These are phyloP conservation scores for Agriotes lineatus DNA, from an alignment of 2,888 invertebrate genomes.

Conservation along the genomic window DNA sequence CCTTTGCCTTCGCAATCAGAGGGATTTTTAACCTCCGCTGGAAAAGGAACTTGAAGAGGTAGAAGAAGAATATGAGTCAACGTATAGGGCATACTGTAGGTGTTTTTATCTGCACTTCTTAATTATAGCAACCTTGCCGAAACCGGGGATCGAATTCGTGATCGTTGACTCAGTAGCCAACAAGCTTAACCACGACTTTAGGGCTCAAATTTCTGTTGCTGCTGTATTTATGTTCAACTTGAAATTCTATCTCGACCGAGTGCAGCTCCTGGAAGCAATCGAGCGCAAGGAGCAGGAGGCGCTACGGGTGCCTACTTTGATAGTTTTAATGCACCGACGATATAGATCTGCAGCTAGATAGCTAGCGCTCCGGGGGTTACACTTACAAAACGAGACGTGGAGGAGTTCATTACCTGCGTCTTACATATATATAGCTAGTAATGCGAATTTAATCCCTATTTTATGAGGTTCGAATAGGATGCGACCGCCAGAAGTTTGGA, in stretches of 20 bases:
- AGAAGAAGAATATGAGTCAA: too few relatives aligned
- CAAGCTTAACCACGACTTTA: too few relatives aligned
- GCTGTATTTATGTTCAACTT: background rate
- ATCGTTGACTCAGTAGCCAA: too few relatives aligned
- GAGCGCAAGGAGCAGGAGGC: conserved; percentile 21
- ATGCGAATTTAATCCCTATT: conserved; percentile 31
- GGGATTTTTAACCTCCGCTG: too few relatives aligned
- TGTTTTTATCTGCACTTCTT: too few relatives aligned
- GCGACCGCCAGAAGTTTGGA: background rate
- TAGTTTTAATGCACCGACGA: conserved; percentile 32
- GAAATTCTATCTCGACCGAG: conserved; percentile 19
- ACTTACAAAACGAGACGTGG: conserved; percentile 26
- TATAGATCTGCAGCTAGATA: conserved; percentile 31
- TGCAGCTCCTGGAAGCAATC: conserved; percentile 27
- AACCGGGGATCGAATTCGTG: too few relatives aligned
- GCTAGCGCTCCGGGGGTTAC: conserved; percentile 30
- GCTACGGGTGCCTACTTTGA: conserved; percentile 22
- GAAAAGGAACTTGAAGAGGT: too few relatives aligned
- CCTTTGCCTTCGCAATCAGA: too few relatives aligned
- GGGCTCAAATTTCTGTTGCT: too few relatives aligned
- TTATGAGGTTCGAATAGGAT: conserved; percentile 24
- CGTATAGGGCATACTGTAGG: too few relatives aligned
- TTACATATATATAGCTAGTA: conserved; percentile 15
- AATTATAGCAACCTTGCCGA: too few relatives aligned
- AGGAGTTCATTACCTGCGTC: conserved; percentile 32